phyloP scores from a whole-genome alignment of 2,113 vertebrate genomes.

The Urocitellus parryii region DNA sequence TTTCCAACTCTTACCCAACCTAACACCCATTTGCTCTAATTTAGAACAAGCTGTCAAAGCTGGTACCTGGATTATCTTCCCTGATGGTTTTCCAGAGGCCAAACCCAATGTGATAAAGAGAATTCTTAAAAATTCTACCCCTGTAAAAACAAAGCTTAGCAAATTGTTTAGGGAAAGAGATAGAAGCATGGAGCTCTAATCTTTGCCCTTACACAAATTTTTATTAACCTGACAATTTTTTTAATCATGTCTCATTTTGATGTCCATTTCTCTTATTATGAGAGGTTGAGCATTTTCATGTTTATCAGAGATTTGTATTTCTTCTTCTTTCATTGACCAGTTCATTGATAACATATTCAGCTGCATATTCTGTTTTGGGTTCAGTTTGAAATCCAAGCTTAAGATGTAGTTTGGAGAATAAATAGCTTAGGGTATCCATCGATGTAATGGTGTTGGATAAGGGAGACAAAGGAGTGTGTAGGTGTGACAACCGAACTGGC shows the following conservation, averaged over 20 bases:
- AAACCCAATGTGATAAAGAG: neutral
- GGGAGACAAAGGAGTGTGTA: neutral
- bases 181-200: neutral
- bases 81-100: neutral
- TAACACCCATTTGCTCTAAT: neutral
- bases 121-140: neutral
- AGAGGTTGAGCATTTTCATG: neutral
- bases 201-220: neutral
- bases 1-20: neutral
- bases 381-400: conserved; percentile 48
- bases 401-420: neutral
- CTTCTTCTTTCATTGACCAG: conserved; percentile 37
- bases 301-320: neutral
- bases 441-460: neutral
- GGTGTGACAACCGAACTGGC: neutral
- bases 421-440: neutral
- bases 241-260: neutral
- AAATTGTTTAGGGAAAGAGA: neutral
- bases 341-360: neutral
- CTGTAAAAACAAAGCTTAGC: neutral
- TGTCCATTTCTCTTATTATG: neutral
- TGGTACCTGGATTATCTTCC: neutral
- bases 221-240: neutral
- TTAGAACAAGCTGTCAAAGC: neutral
- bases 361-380: neutral